phyloP scores from a whole-genome alignment of 2,888 invertebrate species.

The Andrena bucephala region DNA sequence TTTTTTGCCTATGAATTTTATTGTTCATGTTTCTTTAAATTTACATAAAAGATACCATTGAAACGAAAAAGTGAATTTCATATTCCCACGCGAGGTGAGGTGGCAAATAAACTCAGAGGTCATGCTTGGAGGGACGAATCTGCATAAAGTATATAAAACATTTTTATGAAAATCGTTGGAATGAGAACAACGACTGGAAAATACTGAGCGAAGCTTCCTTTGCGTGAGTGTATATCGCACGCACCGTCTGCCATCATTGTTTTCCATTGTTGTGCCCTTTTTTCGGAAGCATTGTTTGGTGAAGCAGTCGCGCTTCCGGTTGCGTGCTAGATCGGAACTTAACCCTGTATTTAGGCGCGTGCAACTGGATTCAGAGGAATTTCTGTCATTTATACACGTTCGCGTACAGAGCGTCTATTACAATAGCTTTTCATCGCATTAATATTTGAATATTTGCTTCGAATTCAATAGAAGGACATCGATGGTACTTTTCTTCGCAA shows the following conservation, averaged over 20 bases:
- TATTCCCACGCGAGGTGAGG: not conserved
- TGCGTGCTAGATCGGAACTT: constrained; percentile 65
- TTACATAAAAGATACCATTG: not conserved
- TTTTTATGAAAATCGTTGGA: constrained; percentile 14
- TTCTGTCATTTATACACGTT: constrained; percentile 45
- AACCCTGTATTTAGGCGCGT: constrained; percentile 58
- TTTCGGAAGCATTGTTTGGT: constrained; percentile 63
- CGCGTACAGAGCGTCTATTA: not conserved
- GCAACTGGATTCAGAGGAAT: constrained; percentile 56
- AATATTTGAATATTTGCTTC: not conserved
- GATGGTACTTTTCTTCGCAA: not conserved
- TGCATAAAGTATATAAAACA: not conserved
- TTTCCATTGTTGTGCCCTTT: constrained; percentile 60
- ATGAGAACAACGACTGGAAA: constrained; percentile 12
- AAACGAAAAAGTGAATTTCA: not conserved
- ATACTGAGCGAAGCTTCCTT: constrained; percentile 43
- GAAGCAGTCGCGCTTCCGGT: constrained; percentile 66
- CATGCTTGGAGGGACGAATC: not conserved
- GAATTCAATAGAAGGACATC: not conserved
- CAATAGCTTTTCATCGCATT: not conserved
- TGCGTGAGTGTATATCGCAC: constrained; percentile 46
- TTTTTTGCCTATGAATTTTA: not conserved
- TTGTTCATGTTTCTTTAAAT: not conserved
- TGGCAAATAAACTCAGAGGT: not conserved
- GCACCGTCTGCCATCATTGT: constrained; percentile 52